Evolutionary conservation across 2,113 vertebrate species (phyloP), one percentile per base, ranked within the genome.

Genomic region (Pseudorhombus dupliciocellatus): DNA sequence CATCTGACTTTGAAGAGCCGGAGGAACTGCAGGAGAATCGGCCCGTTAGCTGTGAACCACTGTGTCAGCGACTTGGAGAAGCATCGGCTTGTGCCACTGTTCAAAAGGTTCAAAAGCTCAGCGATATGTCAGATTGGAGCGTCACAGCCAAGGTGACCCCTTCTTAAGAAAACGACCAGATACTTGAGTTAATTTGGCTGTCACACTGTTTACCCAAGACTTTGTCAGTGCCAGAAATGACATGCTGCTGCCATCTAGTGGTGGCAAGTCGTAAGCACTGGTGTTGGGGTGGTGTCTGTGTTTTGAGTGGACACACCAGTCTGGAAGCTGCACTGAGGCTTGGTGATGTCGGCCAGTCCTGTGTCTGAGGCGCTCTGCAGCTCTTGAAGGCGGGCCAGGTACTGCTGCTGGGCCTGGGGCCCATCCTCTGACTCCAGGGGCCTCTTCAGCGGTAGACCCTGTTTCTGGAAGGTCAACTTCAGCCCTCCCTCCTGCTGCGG

Each of bases 391-490:
- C 95, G 94, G 59, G 97, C 94, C 81, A 98, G 93, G 88, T 97
- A 98, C 75, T 98, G 96, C 89, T 97, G 98, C 89, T 99, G 97
- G 51, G 95, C 95, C 70, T 95, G 73, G 4, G 91, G 89, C 54
- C 94, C 92, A 76, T 98, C 98, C 52, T 98, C 97, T 0, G 88
- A 87, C 62, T 98, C 96, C 77, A 96, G 90, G 3, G 96, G 94
- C 69, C 97, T 96, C 90, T 98, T 99, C 81, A 97, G 94, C 75
- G 95, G 93, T 79, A 94, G 84, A 53, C 95, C 97, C 90, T 99
- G 97, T 92, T 99, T 99, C 92, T 99, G 98, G 95, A 99, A 99
- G 83, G 97, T 99, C 92, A 99, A 90, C 92, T 99, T 99, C 89
- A 99, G 94, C 86, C 97, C 95, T 82, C 96, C 96, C 91, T 99